A percentile compares a stretch with the other conserved stretches of the same genome.
phyloP scores from a whole-genome alignment of 2,888 invertebrate genomes.

The Cosmorhoe ocellata region DNA sequence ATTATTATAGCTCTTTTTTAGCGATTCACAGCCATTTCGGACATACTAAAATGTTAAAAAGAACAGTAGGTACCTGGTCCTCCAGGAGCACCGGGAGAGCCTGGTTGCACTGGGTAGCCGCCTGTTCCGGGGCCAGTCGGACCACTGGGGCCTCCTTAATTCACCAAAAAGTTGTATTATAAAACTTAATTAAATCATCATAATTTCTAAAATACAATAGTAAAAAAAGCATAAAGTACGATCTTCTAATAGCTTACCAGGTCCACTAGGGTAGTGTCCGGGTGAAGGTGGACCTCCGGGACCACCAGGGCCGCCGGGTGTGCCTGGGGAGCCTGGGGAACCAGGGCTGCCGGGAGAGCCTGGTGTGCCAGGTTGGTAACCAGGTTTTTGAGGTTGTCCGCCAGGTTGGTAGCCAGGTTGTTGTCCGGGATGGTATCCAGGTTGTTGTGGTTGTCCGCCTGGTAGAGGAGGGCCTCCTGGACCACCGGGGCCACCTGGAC shows the following conservation, averaged over 20 bases:
- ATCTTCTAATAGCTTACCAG: too few relatives aligned
- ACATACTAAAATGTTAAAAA: too few relatives aligned
- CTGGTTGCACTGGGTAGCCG: conserved; percentile 37
- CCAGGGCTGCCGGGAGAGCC: background rate
- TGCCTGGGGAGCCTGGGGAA: background rate
- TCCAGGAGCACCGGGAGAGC: conserved; percentile 39
- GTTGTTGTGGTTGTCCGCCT: background rate
- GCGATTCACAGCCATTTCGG: too few relatives aligned
- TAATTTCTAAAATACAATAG: too few relatives aligned
- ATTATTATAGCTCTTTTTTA: too few relatives aligned
- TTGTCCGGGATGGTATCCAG: too few relatives aligned
- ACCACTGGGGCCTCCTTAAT: conserved; percentile 46
- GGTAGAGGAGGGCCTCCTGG: conserved; percentile 17
- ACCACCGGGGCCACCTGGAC: conserved; percentile 15
- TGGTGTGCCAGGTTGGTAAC: too few relatives aligned
- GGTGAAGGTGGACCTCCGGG: background rate
- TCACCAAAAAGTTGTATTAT: too few relatives aligned
- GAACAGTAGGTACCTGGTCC: conserved; percentile 41
- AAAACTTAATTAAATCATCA: too few relatives aligned
- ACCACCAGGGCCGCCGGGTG: background rate
- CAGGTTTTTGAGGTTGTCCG: too few relatives aligned
- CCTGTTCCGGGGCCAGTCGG: conserved; percentile 35
- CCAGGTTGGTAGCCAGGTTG: conserved; percentile 41
- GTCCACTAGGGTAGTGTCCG: background rate
- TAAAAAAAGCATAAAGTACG: too few relatives aligned